A percentile compares a stretch with the other conserved stretches of the same genome.
Conservation (phyloP, 1,140 invertebrate species). For the Marisa cornuarietis region DNA sequence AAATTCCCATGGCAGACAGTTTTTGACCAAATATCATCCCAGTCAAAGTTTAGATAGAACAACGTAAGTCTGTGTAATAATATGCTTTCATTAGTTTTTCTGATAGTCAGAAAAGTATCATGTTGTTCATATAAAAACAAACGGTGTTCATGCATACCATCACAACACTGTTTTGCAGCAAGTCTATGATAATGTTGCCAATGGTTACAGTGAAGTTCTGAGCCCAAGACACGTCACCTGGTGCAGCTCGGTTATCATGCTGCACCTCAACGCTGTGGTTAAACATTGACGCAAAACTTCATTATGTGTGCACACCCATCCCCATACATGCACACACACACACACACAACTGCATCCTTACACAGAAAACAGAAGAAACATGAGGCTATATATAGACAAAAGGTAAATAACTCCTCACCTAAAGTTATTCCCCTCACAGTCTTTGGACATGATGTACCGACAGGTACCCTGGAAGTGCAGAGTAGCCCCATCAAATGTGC, state of each 20-base stretch:
- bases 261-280: slow-evolving; percentile 86
- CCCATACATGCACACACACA: neutral
- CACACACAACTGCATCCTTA: neutral
- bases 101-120: too few relatives aligned
- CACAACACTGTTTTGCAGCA: slow-evolving; percentile 50
- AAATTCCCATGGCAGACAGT: too few relatives aligned
- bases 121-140: too few relatives aligned
- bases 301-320: too few relatives aligned
- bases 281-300: neutral
- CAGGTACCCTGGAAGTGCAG: slow-evolving; percentile 88
- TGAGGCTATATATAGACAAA: neutral
- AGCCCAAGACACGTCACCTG: slow-evolving; percentile 85
- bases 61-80: too few relatives aligned
- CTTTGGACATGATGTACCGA: slow-evolving; percentile 85
- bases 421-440: slow-evolving; percentile 77
- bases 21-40: too few relatives aligned
- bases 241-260: slow-evolving; percentile 79
- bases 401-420: slow-evolving; percentile 33
- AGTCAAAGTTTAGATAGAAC: too few relatives aligned
- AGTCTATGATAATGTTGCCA: slow-evolving; percentile 45
- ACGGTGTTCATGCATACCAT: slow-evolving; percentile 33
- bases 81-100: too few relatives aligned
- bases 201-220: slow-evolving; percentile 85
- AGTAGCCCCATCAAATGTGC: slow-evolving; percentile 91
- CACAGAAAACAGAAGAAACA: neutral